phyloP scores from a whole-genome alignment of 2,797 vertebrate species.

The Pelodytes ibericus region DNA sequence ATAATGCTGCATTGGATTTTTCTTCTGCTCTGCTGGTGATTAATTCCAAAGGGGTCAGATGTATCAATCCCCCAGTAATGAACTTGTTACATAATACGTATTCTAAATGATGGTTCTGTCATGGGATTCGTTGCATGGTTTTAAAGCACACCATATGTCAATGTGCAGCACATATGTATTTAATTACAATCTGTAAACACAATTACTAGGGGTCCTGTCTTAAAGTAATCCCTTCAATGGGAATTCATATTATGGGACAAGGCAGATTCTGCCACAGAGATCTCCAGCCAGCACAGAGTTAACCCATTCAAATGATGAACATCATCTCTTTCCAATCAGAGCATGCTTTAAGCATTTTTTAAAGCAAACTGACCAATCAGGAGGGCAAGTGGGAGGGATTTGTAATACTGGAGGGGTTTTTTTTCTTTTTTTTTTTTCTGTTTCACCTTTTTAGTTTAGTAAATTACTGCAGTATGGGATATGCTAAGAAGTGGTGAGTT shows the following conservation, averaged over 20 bases:
- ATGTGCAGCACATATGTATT: neutral
- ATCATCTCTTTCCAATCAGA: constrained; percentile 63
- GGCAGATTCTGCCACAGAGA: constrained; percentile 46
- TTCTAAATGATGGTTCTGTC: neutral
- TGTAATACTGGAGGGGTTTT: constrained; percentile 66
- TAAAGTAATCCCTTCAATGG: neutral
- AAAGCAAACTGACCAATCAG: constrained; percentile 69
- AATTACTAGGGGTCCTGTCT: neutral
- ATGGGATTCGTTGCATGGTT: neutral
- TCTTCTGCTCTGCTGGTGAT: constrained; percentile 15
- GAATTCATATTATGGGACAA: constrained; percentile 1
- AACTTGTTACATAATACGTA: constrained; percentile 19
- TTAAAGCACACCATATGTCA: neutral
- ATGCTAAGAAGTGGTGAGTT: constrained; percentile 72
- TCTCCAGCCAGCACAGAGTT: constrained; percentile 68
- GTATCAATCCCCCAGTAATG: neutral
- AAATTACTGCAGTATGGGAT: constrained; percentile 98
- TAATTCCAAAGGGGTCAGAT: constrained; percentile 10
- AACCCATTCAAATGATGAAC: constrained; percentile 67
- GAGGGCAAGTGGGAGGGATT: constrained; percentile 71
- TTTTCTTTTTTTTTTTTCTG: constrained; percentile 55
- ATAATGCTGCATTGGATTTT: constrained; percentile 30
- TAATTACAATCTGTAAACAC: too few relatives aligned
- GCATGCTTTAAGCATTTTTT: constrained; percentile 66
- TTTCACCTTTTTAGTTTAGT: constrained; percentile 84